A percentile compares a stretch with the other conserved stretches of the same genome.
These are phyloP conservation scores for Fregetta grallaria DNA, from an alignment of 2,113 vertebrate species.

Conservation along the genomic window DNA sequence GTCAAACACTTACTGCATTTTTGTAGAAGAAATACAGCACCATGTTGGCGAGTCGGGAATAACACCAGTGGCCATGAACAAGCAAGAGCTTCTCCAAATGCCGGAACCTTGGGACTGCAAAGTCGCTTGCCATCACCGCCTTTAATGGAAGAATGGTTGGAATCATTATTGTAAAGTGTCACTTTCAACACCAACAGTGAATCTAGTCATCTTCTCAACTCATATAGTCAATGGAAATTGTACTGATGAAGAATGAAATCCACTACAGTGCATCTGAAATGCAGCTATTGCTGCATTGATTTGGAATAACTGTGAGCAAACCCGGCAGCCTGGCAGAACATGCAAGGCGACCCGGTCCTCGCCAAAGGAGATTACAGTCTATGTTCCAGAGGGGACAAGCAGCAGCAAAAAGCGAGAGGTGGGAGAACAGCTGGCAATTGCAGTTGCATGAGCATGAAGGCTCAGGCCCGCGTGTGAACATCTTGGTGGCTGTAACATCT, in stretches of 20 bases:
- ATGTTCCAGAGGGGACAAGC: neutral
- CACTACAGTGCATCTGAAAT: neutral
- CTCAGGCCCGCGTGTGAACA: neutral
- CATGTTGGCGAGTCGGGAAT: constrained; percentile 96
- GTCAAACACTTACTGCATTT: constrained; percentile 86
- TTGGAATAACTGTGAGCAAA: neutral
- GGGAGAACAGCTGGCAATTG: neutral
- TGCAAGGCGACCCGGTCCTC: rapidly evolving
- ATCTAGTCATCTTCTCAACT: neutral
- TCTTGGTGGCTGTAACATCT: neutral
- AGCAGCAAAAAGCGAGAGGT: neutral
- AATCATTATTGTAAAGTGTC: neutral
- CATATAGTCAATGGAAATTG: neutral
- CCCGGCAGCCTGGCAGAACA: rapidly evolving
- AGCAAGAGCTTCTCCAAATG: constrained; percentile 93
- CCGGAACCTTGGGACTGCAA: constrained; percentile 90
- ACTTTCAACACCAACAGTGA: neutral
- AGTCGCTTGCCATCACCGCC: constrained; percentile 99
- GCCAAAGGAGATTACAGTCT: neutral
- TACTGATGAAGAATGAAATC: neutral
- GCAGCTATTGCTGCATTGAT: neutral
- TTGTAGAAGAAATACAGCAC: constrained; percentile 99
- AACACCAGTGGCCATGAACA: constrained; percentile 98
- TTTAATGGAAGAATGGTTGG: constrained; percentile 58
- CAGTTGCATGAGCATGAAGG: neutral